Evolutionary conservation across 2,113 vertebrate species (phyloP), one percentile per base, ranked within the genome.

Genomic region (Illadopsis cleaveri): DNA sequence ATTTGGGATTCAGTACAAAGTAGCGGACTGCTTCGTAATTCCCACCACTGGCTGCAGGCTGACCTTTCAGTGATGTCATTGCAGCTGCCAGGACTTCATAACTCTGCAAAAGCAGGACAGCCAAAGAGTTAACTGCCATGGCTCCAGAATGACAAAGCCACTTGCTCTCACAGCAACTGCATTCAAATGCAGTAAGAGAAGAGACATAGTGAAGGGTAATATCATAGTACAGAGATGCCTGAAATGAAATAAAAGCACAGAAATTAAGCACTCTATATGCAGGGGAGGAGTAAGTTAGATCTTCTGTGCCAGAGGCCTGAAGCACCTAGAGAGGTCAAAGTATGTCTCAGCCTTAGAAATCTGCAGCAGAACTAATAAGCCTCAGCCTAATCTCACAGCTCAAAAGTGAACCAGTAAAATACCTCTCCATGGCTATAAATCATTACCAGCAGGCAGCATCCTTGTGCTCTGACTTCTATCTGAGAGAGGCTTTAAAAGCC

Each of bases 1-100:
- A 99, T 96, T 99, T 99, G 83, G 99, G 99, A 97, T 99, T 99
- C 96, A 99, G 98, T 45, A 99, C 97, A 27, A 97, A 98, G 66
- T 97, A 99, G 27, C 88, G 97, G 94, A 99, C 98, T 3, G 96
- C 97, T 94, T 99, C 98, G 1, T 99, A 99, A 86, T 97, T 96
- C 25, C 98, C 99, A 10, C 99, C 98, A 4, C 98, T 99, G 91
- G 99, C 98, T 72, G 98, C 99, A 5, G 98, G 98, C 92, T 99
- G 98, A 73, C 99, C 99, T 97, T 98, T 98, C 85, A 99, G 97
- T 15, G 96, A 98, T 0, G 99, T 99, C 97, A 99, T 91, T 37
- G 99, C 99, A 4, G 97, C 98, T 56, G 98, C 99, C 87, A 99
- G 97, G 81, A 99, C 96, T 97, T 98, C 98, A 21, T 99, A 99